Conservation (phyloP, 2,888 invertebrate genomes). For the Onchidella celtica region DNA sequence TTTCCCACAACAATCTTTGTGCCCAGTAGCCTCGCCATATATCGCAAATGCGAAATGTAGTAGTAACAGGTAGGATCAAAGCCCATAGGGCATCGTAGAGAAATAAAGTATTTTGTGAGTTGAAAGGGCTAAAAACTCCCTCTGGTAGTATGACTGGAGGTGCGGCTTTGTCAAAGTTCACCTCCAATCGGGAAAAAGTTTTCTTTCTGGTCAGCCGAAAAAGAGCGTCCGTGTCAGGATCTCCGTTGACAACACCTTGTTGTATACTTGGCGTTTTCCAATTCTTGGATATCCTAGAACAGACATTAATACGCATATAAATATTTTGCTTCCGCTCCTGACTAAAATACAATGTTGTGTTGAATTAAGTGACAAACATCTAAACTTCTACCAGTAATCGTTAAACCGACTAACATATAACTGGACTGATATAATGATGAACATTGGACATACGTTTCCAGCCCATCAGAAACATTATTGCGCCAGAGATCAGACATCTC, state of each 20-base stretch:
- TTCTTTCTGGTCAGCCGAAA: constrained; percentile 63
- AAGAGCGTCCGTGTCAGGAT: constrained; percentile 73
- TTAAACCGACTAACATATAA: too few relatives aligned
- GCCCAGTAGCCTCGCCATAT: constrained; percentile 71
- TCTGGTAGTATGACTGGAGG: constrained; percentile 64
- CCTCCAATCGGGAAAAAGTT: constrained; percentile 49
- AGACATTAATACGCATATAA: too few relatives aligned
- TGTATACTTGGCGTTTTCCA: constrained; percentile 58
- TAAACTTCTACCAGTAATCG: too few relatives aligned
- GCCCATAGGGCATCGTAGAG: constrained; percentile 66
- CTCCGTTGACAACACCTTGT: constrained; percentile 69
- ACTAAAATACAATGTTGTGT: too few relatives aligned
- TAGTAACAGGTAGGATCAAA: constrained; percentile 62
- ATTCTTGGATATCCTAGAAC: background rate
- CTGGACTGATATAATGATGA: too few relatives aligned
- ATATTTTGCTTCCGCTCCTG: too few relatives aligned
- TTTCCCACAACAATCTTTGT: constrained; percentile 64
- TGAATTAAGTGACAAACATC: too few relatives aligned
- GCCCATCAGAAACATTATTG: too few relatives aligned
- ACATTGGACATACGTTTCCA: too few relatives aligned
- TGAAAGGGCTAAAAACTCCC: constrained; percentile 64
- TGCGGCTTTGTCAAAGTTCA: constrained; percentile 62
- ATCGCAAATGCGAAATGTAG: constrained; percentile 64
- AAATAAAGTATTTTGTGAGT: constrained; percentile 72
- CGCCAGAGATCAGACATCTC: too few relatives aligned